Evolutionary conservation across 64 coral and sea anemone species (phyloP), one percentile per base, ranked within the genome.

Genomic region (Montipora sp.): DNA sequence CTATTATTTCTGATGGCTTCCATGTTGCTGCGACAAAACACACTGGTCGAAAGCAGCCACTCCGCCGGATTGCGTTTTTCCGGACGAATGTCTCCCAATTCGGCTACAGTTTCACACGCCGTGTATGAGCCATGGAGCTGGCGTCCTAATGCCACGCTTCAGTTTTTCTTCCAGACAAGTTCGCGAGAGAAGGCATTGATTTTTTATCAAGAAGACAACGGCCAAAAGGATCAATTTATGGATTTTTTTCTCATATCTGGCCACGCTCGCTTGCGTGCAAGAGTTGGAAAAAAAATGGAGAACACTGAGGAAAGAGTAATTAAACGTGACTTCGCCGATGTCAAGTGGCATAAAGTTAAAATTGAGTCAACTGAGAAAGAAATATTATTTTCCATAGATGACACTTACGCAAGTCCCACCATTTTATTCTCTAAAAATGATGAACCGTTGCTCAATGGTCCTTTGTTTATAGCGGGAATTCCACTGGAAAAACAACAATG

Each of bases 41-140:
- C 46, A 49, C 15, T 18, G 15, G 75, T 78, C 75, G 75, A 78
- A 2, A 23, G 46, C 8, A 70, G 61, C 36, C 36, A 36, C 36
- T 36, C 36, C 27, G 60, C 60, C 20, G 60, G 60, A 2, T 84
- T 48, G 43, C 43, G 43, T 4, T 84, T 84, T 70, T 22, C 14
- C 15, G 81, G 81, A 21, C 24, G 0, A 75, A 75, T 75, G 36
- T 7, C 24, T 9, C 6, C 4, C 8, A 2, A 43, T 3, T 7
- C 36, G 24, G 1, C 21, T 1, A 15, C 13, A 12, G 60, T 23
- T 78, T 84, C 81, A 2, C 45, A 84, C 18, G 81, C 81, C 5
- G 45, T 69, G 63, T 84, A 84, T 27, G 81, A 84, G 14, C 81
- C 81, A 3, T 71, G 81, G 81, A 84, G 19, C 63, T 84, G 81